Conservation (phyloP, 2,113 vertebrate genomes). For the Zosterops hypoxanthus region DNA sequence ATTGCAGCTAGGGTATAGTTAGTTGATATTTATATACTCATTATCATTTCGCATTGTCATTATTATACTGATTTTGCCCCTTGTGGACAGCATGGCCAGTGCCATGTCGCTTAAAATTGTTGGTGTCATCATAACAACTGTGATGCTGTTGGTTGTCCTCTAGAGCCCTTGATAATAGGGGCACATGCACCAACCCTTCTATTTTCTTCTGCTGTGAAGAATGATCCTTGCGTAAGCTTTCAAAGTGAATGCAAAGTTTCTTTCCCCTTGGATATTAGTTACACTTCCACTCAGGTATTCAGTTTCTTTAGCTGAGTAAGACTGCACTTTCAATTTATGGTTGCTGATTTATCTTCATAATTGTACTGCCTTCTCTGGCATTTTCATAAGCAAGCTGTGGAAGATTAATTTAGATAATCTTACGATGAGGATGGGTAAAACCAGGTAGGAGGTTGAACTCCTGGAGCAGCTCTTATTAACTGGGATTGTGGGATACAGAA, state of each 20-base stretch:
- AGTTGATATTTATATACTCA: neutral
- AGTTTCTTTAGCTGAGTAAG: neutral
- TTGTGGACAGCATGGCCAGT: neutral
- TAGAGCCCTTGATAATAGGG: neutral
- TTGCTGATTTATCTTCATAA: neutral
- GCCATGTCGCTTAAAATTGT: neutral
- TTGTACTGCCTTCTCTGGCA: neutral
- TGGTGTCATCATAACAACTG: neutral
- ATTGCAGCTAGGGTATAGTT: neutral
- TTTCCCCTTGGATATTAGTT: neutral
- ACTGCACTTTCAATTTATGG: neutral
- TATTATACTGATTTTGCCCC: neutral
- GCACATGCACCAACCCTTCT: neutral
- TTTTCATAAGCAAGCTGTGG: neutral
- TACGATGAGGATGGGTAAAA: neutral
- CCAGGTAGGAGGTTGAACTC: neutral
- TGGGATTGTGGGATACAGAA: neutral
- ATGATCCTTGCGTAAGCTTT: neutral
- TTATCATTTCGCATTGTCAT: neutral
- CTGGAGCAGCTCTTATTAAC: neutral
- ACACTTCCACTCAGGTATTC: neutral
- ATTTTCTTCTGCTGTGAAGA: neutral
- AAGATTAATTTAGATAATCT: neutral
- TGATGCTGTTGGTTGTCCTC: neutral
- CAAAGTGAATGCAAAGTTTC: neutral